phyloP scores from a whole-genome alignment of 2,113 vertebrate genomes.

The Erythrolamprus reginae region DNA sequence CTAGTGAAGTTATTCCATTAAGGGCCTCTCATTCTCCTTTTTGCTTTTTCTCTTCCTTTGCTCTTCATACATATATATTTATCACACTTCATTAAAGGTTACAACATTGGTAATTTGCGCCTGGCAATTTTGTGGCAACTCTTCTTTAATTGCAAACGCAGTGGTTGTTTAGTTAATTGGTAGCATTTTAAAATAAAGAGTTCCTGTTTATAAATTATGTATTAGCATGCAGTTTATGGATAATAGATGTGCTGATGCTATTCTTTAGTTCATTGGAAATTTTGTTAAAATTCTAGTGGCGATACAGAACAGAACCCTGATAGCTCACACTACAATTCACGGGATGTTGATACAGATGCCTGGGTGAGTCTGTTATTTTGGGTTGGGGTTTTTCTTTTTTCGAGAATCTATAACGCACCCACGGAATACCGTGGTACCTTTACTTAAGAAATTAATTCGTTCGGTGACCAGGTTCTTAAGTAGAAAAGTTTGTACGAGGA shows the following conservation, averaged over 20 bases:
- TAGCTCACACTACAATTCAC: neutral
- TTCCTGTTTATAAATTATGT: slow-evolving; percentile 57
- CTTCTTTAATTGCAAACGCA: slow-evolving; percentile 35
- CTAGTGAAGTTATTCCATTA: slow-evolving; percentile 31
- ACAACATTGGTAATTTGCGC: neutral
- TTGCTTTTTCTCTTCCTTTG: slow-evolving; percentile 19
- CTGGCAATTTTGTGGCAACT: slow-evolving; percentile 48
- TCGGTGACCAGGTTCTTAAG: too few species aligned
- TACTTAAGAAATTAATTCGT: too few species aligned
- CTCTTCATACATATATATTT: slow-evolving; percentile 6
- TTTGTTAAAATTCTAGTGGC: slow-evolving; percentile 36
- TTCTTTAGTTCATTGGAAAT: slow-evolving; percentile 44
- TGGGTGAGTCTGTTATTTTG: neutral
- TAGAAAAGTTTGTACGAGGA: too few species aligned
- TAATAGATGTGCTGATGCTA: slow-evolving; percentile 41
- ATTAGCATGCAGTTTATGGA: slow-evolving; percentile 45
- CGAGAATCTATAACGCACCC: neutral
- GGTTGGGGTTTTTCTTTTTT: neutral
- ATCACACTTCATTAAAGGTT: neutral
- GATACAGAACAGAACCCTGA: neutral
- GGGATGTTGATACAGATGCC: neutral
- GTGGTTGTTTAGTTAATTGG: slow-evolving; percentile 50
- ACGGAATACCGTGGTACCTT: too few species aligned
- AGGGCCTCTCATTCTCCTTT: neutral
- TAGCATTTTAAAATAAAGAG: slow-evolving; percentile 52